Percentiles rank a stretch among this genome's conserved stretches.
Evolutionary conservation across 30 jellyfish, hydroid and myxozoan species (phyloP).

Genomic region (Hydractinia echinata): DNA sequence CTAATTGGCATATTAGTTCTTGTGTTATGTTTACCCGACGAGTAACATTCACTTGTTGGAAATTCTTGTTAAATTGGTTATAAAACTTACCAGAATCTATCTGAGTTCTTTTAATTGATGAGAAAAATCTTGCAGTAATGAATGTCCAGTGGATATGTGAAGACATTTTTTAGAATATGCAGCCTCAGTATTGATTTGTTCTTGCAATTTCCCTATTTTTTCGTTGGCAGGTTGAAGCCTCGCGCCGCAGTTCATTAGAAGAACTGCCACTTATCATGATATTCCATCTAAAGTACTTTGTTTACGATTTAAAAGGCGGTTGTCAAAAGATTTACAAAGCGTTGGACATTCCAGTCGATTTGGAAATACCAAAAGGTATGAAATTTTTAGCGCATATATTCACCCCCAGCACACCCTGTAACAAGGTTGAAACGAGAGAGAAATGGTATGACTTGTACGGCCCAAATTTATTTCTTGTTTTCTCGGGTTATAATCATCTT

Average conservation of each 20-base stretch:
- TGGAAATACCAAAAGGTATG: conserved; percentile 83
- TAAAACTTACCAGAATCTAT: too few relatives aligned
- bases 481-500: neutral
- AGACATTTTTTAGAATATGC: too few relatives aligned
- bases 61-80: too few relatives aligned
- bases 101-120: too few relatives aligned
- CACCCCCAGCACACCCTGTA: neutral
- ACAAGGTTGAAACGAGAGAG: neutral
- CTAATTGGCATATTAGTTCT: too few relatives aligned
- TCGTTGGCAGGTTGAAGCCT: conserved; percentile 81
- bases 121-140: too few relatives aligned
- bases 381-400: neutral
- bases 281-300: conserved; percentile 88
- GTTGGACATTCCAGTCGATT: conserved; percentile 63
- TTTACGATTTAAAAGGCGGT: conserved; percentile 89
- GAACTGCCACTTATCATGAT: conserved; percentile 77
- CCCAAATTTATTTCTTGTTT: neutral
- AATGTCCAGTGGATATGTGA: too few relatives aligned
- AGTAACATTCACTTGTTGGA: too few relatives aligned
- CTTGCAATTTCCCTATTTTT: neutral
- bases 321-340: conserved; percentile 92
- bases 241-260: conserved; percentile 84
- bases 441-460: neutral
- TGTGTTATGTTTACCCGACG: too few relatives aligned
- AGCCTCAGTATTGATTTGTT: neutral